Evolutionary conservation across 1,140 invertebrate species (phyloP).

Genomic region (Psilanteris sp.): DNA sequence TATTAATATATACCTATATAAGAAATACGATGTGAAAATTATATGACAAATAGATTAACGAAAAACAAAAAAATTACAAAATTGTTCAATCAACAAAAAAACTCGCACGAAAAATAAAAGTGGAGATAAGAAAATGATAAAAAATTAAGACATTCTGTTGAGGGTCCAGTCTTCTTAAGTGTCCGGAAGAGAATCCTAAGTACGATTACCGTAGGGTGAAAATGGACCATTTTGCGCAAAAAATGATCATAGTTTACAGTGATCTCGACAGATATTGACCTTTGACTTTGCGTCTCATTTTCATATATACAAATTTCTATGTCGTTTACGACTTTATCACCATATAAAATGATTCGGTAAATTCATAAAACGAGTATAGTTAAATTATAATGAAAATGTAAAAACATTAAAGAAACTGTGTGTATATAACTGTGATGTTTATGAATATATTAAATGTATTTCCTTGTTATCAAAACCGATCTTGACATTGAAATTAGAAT

Average conservation of each 20-base stretch:
- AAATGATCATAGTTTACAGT: slow-evolving; percentile 60
- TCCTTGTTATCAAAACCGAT: slow-evolving; percentile 22
- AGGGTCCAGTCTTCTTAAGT: slow-evolving; percentile 23
- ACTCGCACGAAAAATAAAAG: not conserved
- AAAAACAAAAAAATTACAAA: no score
- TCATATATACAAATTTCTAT: slow-evolving; percentile 70
- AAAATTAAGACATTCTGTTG: slow-evolving; percentile 36
- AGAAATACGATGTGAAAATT: no score
- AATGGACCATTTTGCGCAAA: slow-evolving; percentile 34
- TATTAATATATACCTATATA: no score
- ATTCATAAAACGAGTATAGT: slow-evolving; percentile 1
- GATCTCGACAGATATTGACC: slow-evolving; percentile 69
- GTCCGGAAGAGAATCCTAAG: slow-evolving; percentile 18
- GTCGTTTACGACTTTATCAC: slow-evolving; percentile 65
- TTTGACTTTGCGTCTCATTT: slow-evolving; percentile 69
- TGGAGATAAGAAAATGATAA: slow-evolving; percentile 8
- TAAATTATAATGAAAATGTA: not conserved
- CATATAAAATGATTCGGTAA: slow-evolving; percentile 1
- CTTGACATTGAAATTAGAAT: slow-evolving; percentile 41
- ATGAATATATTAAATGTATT: not conserved
- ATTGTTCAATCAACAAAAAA: no score
- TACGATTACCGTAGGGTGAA: slow-evolving; percentile 30
- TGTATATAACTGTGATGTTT: no score
- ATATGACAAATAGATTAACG: no score
- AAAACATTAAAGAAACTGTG: no score